phyloP scores from a whole-genome alignment of 2,113 vertebrate genomes.

The Tauraco erythrolophus region DNA sequence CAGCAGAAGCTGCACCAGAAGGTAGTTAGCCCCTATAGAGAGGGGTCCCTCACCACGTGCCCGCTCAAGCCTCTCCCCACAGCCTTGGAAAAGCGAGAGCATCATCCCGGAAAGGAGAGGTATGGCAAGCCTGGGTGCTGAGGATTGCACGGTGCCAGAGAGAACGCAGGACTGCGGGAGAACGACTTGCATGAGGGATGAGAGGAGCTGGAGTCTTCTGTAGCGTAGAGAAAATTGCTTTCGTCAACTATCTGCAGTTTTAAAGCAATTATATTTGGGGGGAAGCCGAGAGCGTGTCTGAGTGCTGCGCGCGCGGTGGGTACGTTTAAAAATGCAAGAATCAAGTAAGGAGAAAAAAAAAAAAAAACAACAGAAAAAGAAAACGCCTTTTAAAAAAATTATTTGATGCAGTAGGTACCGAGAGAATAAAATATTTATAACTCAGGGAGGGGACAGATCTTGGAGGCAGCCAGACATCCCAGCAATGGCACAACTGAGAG shows the following conservation, averaged over 20 bases:
- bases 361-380: not conserved
- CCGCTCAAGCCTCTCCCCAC: accelerated
- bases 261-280: conserved; percentile 74
- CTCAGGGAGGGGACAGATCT: not conserved
- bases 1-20: not conserved
- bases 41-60: accelerated
- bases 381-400: conserved; percentile 19
- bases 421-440: conserved; percentile 59
- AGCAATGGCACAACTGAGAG: not conserved
- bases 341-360: not conserved
- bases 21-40: not conserved
- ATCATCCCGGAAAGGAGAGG: not conserved
- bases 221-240: conserved; percentile 76
- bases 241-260: conserved; percentile 69
- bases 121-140: not conserved
- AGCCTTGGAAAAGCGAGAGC: accelerated
- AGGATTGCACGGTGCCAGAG: not conserved
- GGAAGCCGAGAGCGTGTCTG: conserved; percentile 51
- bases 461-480: not conserved
- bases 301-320: not conserved
- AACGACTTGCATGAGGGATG: not conserved
- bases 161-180: not conserved
- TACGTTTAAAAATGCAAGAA: conserved; percentile 12
- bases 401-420: conserved; percentile 20
- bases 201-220: conserved; percentile 19